Conservation (phyloP, 2,113 vertebrate genomes). For the Bos indicus region DNA sequence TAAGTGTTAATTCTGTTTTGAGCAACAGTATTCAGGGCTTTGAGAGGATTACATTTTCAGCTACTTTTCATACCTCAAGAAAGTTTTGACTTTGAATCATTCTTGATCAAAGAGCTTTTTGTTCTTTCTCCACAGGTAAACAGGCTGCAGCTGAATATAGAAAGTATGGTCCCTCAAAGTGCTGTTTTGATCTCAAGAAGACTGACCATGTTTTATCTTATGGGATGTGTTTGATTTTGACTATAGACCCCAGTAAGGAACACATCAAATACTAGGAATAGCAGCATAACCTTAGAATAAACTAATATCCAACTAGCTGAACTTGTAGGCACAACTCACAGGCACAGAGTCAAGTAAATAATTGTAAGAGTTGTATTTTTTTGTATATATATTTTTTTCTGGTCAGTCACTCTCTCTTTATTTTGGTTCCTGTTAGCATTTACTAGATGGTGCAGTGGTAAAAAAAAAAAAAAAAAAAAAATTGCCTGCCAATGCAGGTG, state of each 20-base stretch:
- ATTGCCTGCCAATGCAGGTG: background rate
- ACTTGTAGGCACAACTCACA: background rate
- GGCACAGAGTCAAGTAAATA: slow-evolving; percentile 14
- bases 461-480: background rate
- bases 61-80: background rate
- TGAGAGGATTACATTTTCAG: background rate
- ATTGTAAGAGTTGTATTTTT: background rate
- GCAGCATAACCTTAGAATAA: background rate
- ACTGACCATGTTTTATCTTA: background rate
- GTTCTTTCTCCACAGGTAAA: background rate
- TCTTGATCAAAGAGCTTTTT: background rate
- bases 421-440: background rate
- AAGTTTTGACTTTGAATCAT: background rate
- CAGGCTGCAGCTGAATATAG: too few species aligned
- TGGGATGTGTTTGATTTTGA: background rate
- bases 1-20: background rate
- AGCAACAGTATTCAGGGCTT: background rate
- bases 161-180: background rate
- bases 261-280: background rate
- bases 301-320: background rate
- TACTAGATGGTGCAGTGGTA: background rate
- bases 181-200: background rate
- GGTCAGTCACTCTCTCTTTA: background rate
- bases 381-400: background rate
- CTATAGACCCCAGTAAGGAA: background rate